Base-by-base conservation (phyloP, 2,797 vertebrate species). In the Moxostoma hubbsi region DNA sequence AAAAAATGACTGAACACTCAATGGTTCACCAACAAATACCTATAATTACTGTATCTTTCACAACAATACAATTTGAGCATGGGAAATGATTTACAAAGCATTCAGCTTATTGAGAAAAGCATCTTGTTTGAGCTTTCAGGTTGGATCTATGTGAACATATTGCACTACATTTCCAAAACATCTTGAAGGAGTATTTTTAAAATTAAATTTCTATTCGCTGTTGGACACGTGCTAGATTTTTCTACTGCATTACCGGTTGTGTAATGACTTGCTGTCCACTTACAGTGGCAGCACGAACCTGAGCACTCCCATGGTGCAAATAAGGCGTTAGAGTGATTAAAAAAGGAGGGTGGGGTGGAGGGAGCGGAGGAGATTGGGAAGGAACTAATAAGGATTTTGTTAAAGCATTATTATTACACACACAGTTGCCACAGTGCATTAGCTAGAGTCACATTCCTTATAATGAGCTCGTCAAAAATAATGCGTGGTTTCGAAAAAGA, bases 201-300 rank as follows among this genome's bases (percentile, higher is more conserved):
- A 36, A 36, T 3, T 3, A 36, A 72, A 15, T 15, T 77, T 55
- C 16, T 72, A 51, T 57, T 36, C 36, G 36, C 36, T 36, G 36
- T 36, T 36, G 36, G 36, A 7, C 46, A 68, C 1, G 46, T 47
- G 55, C 64, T 57, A 50, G 16, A 64, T 65, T 47, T 36, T 51
- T 73, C 62, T 57, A 13, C 11, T 46, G 18, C n/a, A 59, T 78
- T 59, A 80, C 45, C 53, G 62, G 59, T 57, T 65, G 7, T 59
- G 67, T 57, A 77, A 53, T 53, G 69, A 77, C 65, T 58, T 18
- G 59, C 64, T 57, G 11, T 79, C 64, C 55, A 47, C 57, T 47
- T 68, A 59, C 6, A 73, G 58, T 54, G 16, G 47, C 59, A 49
- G 53, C 2, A 6, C 55, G 66, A 66, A 54, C 68, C 24, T 80